Evolutionary conservation across 2,888 invertebrate species (phyloP).

Genomic region (Agrotis ipsilon): DNA sequence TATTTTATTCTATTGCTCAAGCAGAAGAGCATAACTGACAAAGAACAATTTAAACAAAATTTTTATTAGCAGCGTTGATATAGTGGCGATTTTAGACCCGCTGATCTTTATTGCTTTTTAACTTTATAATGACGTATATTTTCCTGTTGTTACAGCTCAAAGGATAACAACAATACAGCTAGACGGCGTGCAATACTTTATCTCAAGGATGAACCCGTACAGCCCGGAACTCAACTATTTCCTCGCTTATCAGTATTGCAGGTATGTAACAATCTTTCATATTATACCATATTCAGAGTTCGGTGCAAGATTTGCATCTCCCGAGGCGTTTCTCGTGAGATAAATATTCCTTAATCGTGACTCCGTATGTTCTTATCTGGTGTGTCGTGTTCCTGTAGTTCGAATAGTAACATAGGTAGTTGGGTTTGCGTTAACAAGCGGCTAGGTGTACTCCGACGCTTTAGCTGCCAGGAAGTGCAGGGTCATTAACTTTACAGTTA

Average conservation of each 20-base stretch:
- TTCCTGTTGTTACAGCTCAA: slow-evolving; percentile 92
- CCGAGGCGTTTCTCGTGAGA: slow-evolving; percentile 71
- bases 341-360: slow-evolving; percentile 84
- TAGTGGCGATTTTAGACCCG: too few species aligned
- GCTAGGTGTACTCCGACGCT: slow-evolving; percentile 74
- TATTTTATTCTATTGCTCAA: too few species aligned
- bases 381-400: slow-evolving; percentile 81
- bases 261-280: slow-evolving; percentile 76
- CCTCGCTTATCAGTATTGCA: slow-evolving; percentile 96
- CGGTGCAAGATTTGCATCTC: slow-evolving; percentile 48
- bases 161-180: slow-evolving; percentile 96
- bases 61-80: too few species aligned
- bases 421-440: slow-evolving; percentile 81
- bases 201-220: slow-evolving; percentile 96
- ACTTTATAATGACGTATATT: slow-evolving; percentile 39
- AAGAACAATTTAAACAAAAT: too few species aligned
- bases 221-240: slow-evolving; percentile 96
- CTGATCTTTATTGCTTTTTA: slow-evolving; percentile 13
- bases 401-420: slow-evolving; percentile 77
- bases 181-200: slow-evolving; percentile 96
- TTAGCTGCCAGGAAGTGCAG: slow-evolving; percentile 81
- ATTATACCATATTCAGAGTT: slow-evolving; percentile 50
- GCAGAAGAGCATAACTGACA: too few species aligned
- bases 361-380: slow-evolving; percentile 82
- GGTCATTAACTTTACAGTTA: slow-evolving; percentile 88